phyloP scores from a whole-genome alignment of 2,888 invertebrate genomes.

The Hypselothyrea guttata region DNA sequence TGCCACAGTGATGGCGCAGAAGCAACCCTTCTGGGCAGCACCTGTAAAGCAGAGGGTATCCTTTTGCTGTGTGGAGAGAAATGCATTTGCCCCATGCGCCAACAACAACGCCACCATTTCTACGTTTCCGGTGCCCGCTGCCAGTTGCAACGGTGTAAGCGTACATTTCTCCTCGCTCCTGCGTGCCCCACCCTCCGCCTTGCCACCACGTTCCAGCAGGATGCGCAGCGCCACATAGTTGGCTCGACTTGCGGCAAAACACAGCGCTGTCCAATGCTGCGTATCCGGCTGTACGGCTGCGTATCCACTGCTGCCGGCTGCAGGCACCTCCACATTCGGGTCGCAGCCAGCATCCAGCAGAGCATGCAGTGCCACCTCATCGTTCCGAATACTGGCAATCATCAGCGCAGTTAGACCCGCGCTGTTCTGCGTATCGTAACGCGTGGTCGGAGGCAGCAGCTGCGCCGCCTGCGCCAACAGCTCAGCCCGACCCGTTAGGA shows the following conservation, averaged over 20 bases:
- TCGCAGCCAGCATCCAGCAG: constrained; percentile 92
- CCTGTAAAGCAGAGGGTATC: constrained; percentile 93
- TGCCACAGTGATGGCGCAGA: constrained; percentile 94
- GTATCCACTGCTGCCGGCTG: constrained; percentile 81
- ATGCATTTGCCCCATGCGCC: constrained; percentile 93
- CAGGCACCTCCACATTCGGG: constrained; percentile 90
- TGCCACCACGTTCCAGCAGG: constrained; percentile 90
- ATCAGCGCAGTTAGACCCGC: constrained; percentile 92
- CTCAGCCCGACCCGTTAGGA: constrained; percentile 91
- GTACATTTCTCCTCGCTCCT: constrained; percentile 92
- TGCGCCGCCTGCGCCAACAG: constrained; percentile 90
- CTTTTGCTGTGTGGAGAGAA: constrained; percentile 91
- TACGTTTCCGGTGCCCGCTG: constrained; percentile 90
- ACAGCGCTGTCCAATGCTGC: constrained; percentile 93
- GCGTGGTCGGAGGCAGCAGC: constrained; percentile 87
- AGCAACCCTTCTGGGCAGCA: constrained; percentile 93
- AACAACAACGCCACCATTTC: constrained; percentile 91
- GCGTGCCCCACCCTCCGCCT: constrained; percentile 93
- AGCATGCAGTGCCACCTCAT: constrained; percentile 89
- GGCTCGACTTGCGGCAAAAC: constrained; percentile 87
- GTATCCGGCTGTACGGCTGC: constrained; percentile 86
- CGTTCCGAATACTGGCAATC: constrained; percentile 91
- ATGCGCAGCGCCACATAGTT: constrained; percentile 86
- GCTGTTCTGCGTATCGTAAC: constrained; percentile 90
- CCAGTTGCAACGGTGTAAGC: constrained; percentile 93